Evolutionary conservation across 2,888 invertebrate genomes (phyloP).

Genomic region (Hyposoter dolosus): DNA sequence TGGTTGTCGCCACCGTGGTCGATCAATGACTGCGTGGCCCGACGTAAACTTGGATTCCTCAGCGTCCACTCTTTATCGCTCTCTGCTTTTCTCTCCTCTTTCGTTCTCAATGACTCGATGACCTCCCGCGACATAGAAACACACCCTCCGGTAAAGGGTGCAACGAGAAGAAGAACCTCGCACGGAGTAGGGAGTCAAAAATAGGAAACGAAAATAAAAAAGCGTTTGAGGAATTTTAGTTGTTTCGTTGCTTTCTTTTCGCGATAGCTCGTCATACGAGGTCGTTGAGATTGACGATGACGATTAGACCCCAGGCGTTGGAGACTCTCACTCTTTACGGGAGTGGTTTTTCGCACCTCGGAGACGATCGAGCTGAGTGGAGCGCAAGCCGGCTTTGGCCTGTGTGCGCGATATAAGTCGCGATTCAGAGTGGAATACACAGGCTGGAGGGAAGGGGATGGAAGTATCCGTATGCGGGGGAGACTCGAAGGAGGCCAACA

Average conservation of each 20-base stretch:
- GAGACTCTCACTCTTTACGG: conserved; percentile 26
- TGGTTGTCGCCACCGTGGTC: conserved; percentile 48
- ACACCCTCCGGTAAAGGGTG: conserved; percentile 1
- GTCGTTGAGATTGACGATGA: conserved; percentile 48
- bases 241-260: conserved; percentile 11
- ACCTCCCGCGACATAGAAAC: background rate
- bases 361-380: conserved; percentile 19
- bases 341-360: conserved; percentile 64
- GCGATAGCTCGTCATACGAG: conserved; percentile 5
- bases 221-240: background rate
- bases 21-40: conserved; percentile 65
- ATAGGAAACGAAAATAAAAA: background rate
- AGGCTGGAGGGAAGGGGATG: conserved; percentile 28
- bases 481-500: background rate
- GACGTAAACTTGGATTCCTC: conserved; percentile 38
- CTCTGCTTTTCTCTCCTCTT: conserved; percentile 24
- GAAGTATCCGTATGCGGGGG: background rate
- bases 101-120: conserved; percentile 47
- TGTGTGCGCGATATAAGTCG: conserved; percentile 39
- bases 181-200: background rate
- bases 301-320: conserved; percentile 34
- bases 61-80: conserved; percentile 30
- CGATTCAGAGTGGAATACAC: conserved; percentile 38
- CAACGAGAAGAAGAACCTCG: background rate
- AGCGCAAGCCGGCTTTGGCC: conserved; percentile 15